These are phyloP conservation scores for Rhyzopertha dominica DNA, from an alignment of 1,140 invertebrate genomes.

Conservation along the genomic window DNA sequence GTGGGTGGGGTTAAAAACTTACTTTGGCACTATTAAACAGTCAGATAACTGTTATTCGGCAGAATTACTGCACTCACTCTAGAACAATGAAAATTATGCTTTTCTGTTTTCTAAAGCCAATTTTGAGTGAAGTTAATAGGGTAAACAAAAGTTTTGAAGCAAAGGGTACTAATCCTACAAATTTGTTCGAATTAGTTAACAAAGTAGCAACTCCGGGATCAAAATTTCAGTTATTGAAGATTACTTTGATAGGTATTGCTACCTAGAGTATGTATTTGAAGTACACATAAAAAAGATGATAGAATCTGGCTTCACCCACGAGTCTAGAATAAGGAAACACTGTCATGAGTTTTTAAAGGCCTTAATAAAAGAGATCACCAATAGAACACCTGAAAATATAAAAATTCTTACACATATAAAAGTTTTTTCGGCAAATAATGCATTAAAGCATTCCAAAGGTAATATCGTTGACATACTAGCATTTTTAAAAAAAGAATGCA, in stretches of 20 bases:
- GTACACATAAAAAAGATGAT: slow-evolving; percentile 11
- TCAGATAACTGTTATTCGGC: slow-evolving; percentile 13
- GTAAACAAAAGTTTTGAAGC: slow-evolving; percentile 8
- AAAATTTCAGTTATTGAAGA: slow-evolving; percentile 12
- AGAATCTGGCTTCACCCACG: too few relatives aligned
- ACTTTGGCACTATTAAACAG: slow-evolving; percentile 5
- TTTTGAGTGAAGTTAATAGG: slow-evolving; percentile 1
- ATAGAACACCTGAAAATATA: slow-evolving; percentile 10
- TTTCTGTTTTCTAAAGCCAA: slow-evolving; percentile 6
- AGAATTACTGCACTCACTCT: slow-evolving; percentile 10
- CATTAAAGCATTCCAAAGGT: slow-evolving; percentile 2
- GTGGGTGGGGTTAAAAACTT: slow-evolving; percentile 40
- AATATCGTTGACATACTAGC: too few relatives aligned
- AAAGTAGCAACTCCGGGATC: slow-evolving; percentile 7
- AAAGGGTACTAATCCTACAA: not conserved
- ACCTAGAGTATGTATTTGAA: slow-evolving; percentile 15
- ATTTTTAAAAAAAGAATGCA: too few relatives aligned
- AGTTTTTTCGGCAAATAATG: slow-evolving; percentile 8
- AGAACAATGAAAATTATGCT: not conserved
- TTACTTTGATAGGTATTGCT: slow-evolving; percentile 9
- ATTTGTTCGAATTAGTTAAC: slow-evolving; percentile 3
- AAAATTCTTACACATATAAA: slow-evolving; percentile 12
- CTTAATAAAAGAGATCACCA: slow-evolving; percentile 9
- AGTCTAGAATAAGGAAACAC: too few relatives aligned
- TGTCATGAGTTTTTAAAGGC: too few relatives aligned